Percentiles rank a stretch among this genome's conserved stretches.
phyloP scores from a whole-genome alignment of 1,140 invertebrate genomes.

The Polypedilum pembai region DNA sequence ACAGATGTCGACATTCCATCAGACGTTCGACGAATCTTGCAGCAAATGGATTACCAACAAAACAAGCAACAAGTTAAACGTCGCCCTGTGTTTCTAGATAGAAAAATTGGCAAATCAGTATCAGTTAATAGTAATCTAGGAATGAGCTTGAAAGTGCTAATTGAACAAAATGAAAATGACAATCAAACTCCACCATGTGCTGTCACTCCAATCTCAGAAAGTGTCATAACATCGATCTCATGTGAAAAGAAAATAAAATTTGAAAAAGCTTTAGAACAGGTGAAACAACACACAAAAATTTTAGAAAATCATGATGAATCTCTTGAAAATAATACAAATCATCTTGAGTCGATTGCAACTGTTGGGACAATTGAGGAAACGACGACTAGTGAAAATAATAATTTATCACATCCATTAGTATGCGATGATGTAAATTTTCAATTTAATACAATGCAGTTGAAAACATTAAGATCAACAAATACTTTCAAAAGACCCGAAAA shows the following conservation, averaged over 20 bases:
- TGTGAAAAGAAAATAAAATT: background rate
- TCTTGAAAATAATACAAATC: background rate
- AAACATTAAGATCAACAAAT: conserved; percentile 38
- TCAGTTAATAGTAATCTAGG: conserved; percentile 41
- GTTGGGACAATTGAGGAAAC: background rate
- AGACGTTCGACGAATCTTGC: conserved; percentile 56
- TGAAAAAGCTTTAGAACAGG: background rate
- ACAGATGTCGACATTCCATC: conserved; percentile 56
- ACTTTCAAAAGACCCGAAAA: conserved; percentile 31
- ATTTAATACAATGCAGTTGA: conserved; percentile 45
- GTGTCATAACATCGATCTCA: background rate
- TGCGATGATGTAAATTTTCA: conserved; percentile 44
- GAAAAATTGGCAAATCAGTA: conserved; percentile 43
- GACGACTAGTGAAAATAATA: conserved; percentile 35
- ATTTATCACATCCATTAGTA: conserved; percentile 41
- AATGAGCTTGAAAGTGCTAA: conserved; percentile 48
- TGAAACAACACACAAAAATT: background rate
- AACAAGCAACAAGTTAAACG: conserved; percentile 43
- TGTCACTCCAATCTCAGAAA: conserved; percentile 37
- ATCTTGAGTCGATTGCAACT: background rate
- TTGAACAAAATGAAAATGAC: conserved; percentile 48
- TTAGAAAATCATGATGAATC: background rate
- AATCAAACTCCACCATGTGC: conserved; percentile 44
- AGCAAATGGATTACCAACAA: conserved; percentile 48
- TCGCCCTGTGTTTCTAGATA: conserved; percentile 40